These are phyloP conservation scores for Gallinago undulata DNA, from an alignment of 2,113 vertebrate genomes.

Conservation along the genomic window DNA sequence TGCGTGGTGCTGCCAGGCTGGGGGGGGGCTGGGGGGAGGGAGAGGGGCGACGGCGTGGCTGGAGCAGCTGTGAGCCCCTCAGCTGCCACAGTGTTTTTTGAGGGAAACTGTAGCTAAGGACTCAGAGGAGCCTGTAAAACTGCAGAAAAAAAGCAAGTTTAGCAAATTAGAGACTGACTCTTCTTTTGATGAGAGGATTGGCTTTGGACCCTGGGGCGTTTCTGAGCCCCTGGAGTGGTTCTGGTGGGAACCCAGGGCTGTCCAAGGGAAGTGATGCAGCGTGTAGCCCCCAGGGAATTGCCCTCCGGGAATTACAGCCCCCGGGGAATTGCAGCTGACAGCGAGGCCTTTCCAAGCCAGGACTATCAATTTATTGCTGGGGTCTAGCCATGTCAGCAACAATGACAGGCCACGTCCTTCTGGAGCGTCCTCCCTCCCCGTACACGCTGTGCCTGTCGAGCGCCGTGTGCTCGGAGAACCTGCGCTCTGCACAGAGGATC, in stretches of 20 bases:
- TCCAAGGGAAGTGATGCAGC: not conserved
- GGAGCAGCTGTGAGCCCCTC: not conserved
- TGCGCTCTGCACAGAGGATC: not conserved
- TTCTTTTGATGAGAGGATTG: not conserved
- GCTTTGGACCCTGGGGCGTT: not conserved
- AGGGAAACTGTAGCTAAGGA: not conserved
- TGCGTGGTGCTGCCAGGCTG: not conserved
- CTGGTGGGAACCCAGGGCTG: not conserved
- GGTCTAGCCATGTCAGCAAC: not conserved
- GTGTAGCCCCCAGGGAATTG: not conserved
- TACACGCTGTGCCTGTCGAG: not conserved
- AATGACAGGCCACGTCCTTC: not conserved
- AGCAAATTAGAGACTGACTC: not conserved
- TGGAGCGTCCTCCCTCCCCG: not conserved
- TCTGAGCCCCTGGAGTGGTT: not conserved
- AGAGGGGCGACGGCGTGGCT: rapidly evolving
- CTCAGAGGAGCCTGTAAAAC: not conserved
- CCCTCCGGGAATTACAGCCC: not conserved
- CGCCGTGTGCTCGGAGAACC: rapidly evolving
- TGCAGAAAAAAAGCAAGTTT: not conserved
- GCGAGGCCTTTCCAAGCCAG: not conserved
- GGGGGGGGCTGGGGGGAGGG: not conserved
- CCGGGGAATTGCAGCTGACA: not conserved
- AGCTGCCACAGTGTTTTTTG: not conserved
- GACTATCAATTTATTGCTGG: not conserved